Percentiles rank a stretch among this genome's conserved stretches.
Conservation (phyloP, 1,140 invertebrate genomes). For the Antheraea mylitta region DNA sequence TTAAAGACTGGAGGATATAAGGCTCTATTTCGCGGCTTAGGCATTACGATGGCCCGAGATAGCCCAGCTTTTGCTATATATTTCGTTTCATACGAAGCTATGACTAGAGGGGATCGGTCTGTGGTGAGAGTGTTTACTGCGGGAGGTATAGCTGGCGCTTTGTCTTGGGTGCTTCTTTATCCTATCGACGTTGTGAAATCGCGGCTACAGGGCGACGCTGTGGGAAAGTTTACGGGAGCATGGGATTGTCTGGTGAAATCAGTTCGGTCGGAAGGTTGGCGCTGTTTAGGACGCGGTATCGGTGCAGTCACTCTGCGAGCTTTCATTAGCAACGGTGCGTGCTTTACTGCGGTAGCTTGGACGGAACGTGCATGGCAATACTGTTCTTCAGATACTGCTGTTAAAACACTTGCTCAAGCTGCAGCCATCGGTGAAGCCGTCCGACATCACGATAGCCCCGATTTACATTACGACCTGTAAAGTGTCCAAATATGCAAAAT, state of each 20-base stretch:
- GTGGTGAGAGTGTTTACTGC: conserved; percentile 83
- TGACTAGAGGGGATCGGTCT: conserved; percentile 77
- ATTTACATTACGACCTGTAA: conserved; percentile 44
- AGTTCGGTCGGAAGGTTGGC: conserved; percentile 83
- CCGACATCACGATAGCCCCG: conserved; percentile 54
- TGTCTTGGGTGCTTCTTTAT: conserved; percentile 92
- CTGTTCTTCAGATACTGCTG: conserved; percentile 36
- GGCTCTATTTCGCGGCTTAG: conserved; percentile 87
- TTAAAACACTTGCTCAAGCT: conserved; percentile 51
- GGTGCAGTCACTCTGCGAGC: conserved; percentile 89
- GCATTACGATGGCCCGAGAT: conserved; percentile 87
- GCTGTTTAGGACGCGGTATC: conserved; percentile 85
- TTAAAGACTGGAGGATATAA: conserved; percentile 81
- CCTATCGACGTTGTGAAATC: conserved; percentile 95
- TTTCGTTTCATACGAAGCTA: conserved; percentile 85
- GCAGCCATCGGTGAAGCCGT: conserved; percentile 61
- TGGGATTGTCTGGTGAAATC: conserved; percentile 87
- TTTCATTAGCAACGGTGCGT: conserved; percentile 95
- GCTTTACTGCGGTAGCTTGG: conserved; percentile 92
- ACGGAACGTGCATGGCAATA: conserved; percentile 59
- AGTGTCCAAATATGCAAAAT: neutral
- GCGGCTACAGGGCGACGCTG: conserved; percentile 88
- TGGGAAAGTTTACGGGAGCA: conserved; percentile 82
- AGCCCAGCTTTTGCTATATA: conserved; percentile 81
- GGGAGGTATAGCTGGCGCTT: conserved; percentile 90